phyloP scores from a whole-genome alignment of 2,113 vertebrate genomes.

The Tauraco erythrolophus region DNA sequence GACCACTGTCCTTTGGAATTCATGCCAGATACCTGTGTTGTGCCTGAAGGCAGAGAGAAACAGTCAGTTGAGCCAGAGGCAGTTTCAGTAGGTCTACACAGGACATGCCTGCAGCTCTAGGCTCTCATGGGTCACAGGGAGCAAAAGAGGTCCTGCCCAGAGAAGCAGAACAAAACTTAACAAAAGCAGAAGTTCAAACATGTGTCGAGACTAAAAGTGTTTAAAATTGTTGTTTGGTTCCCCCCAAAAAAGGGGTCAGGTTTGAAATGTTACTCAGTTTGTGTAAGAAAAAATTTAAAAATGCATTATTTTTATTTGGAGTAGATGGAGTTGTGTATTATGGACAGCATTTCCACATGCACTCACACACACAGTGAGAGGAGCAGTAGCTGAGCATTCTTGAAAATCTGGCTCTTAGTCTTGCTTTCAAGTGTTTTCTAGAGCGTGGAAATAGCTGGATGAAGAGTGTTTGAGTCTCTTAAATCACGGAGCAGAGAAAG shows the following conservation, averaged over 20 bases:
- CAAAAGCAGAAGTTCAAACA: not conserved
- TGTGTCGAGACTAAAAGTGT: not conserved
- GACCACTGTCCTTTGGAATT: not conserved
- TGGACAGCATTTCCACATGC: not conserved
- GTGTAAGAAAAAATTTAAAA: not conserved
- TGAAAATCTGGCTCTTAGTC: not conserved
- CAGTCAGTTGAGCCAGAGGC: not conserved
- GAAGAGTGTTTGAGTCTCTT: not conserved
- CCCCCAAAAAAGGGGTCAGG: not conserved
- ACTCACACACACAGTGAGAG: not conserved
- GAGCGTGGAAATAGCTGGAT: not conserved
- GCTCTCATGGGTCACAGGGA: not conserved
- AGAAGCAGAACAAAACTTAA: not conserved
- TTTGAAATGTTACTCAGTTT: not conserved
- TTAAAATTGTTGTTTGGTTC: not conserved
- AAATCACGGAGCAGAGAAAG: not conserved
- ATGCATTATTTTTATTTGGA: not conserved
- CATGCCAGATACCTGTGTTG: not conserved
- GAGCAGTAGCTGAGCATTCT: not conserved
- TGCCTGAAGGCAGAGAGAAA: slow-evolving; percentile 9
- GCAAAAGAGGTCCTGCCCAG: not conserved
- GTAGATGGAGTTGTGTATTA: not conserved
- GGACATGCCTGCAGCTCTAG: not conserved
- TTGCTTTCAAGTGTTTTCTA: slow-evolving; percentile 13
- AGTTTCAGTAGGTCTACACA: not conserved